Conservation (phyloP, 2,888 invertebrate genomes). For the Fabriciana adippe region DNA sequence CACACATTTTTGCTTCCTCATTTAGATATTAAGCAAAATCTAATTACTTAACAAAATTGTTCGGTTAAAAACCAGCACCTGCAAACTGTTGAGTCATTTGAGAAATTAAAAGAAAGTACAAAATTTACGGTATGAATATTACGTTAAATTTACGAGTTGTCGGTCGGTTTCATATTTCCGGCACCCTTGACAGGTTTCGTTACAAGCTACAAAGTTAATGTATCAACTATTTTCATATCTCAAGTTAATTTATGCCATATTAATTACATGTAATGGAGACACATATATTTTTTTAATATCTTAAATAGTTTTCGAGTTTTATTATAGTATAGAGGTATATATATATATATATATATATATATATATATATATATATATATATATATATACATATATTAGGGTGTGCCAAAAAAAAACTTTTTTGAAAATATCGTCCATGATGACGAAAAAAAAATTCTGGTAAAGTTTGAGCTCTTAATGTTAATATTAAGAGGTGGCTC, state of each 20-base stretch:
- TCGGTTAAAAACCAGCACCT: conserved; percentile 26
- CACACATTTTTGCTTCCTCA: conserved; percentile 2
- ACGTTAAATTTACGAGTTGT: conserved; percentile 33
- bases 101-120: conserved; percentile 45
- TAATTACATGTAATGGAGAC: background rate
- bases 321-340: no score
- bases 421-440: no score
- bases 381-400: no score
- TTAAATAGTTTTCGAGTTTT: no score
- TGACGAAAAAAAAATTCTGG: no score
- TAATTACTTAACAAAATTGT: conserved; percentile 43
- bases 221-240: background rate
- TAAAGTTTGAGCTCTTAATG: no score
- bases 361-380: no score
- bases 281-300: no score
- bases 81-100: conserved; percentile 47
- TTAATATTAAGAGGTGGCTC: no score
- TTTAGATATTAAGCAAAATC: conserved; percentile 32
- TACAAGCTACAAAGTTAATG: conserved; percentile 28
- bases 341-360: no score
- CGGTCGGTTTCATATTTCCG: conserved; percentile 37
- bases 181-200: conserved; percentile 51
- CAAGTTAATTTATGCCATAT: background rate
- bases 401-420: no score
- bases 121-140: conserved; percentile 43